A percentile compares a stretch with the other conserved stretches of the same genome.
Conservation (phyloP, 2,797 vertebrate genomes). For the Decapterus maruadsi region DNA sequence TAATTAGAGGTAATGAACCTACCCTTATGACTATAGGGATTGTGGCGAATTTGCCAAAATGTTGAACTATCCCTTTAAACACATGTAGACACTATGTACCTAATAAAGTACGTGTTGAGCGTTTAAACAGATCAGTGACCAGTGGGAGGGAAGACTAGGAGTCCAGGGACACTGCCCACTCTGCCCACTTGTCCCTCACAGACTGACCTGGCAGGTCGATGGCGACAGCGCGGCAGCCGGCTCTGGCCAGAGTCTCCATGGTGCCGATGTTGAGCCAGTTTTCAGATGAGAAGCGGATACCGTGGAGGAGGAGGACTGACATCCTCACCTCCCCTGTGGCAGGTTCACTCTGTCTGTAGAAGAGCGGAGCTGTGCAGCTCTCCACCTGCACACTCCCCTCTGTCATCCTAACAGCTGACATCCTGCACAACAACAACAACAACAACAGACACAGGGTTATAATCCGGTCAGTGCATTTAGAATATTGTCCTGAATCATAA, state of each 20-base stretch:
- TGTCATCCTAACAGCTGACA: slow-evolving; percentile 81
- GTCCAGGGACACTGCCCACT: neutral
- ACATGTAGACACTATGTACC: no score
- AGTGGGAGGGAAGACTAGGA: neutral
- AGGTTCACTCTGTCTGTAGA: slow-evolving; percentile 88
- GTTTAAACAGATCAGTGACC: neutral
- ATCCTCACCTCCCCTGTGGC: slow-evolving; percentile 58
- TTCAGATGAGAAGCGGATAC: slow-evolving; percentile 94
- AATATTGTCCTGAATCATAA: neutral
- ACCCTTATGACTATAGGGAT: no score
- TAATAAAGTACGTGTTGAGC: no score
- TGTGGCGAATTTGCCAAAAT: no score
- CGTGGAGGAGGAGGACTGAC: slow-evolving; percentile 92
- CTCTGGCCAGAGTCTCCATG: slow-evolving; percentile 87
- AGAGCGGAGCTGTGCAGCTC: slow-evolving; percentile 86
- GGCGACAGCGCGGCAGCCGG: slow-evolving; percentile 90
- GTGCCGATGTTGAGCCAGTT: slow-evolving; percentile 92
- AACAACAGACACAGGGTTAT: neutral
- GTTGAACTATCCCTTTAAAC: no score
- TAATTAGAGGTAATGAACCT: no score
- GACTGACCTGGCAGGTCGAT: slow-evolving; percentile 93
- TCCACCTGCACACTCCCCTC: slow-evolving; percentile 85
- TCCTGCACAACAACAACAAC: slow-evolving; percentile 62
- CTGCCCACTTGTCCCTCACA: neutral
- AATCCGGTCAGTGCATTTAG: neutral